Conservation (phyloP, 2,888 invertebrate species). For the Cephus runcator region DNA sequence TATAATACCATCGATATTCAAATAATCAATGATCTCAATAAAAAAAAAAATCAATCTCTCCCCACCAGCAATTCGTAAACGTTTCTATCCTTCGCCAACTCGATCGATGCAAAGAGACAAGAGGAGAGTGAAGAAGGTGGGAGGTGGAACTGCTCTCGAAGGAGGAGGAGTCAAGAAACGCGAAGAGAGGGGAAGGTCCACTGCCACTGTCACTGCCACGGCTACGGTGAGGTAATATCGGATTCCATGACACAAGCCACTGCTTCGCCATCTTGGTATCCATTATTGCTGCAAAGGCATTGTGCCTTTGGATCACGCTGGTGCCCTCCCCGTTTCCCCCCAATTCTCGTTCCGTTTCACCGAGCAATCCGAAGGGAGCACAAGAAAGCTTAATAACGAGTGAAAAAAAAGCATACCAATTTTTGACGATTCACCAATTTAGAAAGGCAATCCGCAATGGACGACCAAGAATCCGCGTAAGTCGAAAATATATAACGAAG, state of each 20-base stretch:
- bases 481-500: neutral
- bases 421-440: neutral
- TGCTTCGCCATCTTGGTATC: conserved; percentile 53
- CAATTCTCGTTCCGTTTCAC: neutral
- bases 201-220: conserved; percentile 63
- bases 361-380: neutral
- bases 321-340: neutral
- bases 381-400: neutral
- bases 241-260: conserved; percentile 53
- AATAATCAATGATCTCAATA: neutral
- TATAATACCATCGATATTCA: neutral
- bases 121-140: conserved; percentile 15
- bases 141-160: conserved; percentile 19
- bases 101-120: conserved; percentile 5
- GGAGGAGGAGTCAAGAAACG: conserved; percentile 13
- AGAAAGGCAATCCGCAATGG: neutral
- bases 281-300: conserved; percentile 22
- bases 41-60: neutral
- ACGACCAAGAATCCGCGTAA: neutral
- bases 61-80: neutral
- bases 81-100: neutral
- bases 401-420: neutral
- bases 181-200: conserved; percentile 15
- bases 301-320: neutral
- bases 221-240: conserved; percentile 61